phyloP scores from a whole-genome alignment of 2,797 vertebrate genomes.

The Enoplosus armatus region DNA sequence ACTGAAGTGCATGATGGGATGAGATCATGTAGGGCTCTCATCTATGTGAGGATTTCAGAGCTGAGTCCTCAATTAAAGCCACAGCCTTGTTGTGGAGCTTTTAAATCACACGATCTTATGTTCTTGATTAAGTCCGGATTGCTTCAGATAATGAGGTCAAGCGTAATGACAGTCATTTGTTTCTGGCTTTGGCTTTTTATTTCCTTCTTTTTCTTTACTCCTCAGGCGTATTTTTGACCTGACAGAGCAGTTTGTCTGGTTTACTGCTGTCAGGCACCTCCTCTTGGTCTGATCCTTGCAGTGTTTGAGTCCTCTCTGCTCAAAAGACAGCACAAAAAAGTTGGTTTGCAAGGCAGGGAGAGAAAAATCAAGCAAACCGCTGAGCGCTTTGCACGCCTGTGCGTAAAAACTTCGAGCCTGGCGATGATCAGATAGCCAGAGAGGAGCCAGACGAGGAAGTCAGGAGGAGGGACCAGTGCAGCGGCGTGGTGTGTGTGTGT shows the following conservation, averaged over 20 bases:
- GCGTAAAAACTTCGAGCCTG: conserved; percentile 10
- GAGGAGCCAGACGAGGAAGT: conserved; percentile 72
- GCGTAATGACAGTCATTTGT: background rate
- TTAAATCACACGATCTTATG: background rate
- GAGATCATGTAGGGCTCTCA: conserved; percentile 15
- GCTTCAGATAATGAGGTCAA: conserved; percentile 23
- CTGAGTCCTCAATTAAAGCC: conserved; percentile 11
- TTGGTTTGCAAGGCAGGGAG: background rate
- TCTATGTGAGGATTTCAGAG: conserved; percentile 19
- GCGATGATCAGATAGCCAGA: conserved; percentile 32
- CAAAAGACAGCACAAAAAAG: background rate
- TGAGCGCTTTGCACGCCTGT: conserved; percentile 14
- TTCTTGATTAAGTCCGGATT: conserved; percentile 3
- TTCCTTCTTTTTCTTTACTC: background rate
- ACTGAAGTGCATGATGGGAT: conserved; percentile 38
- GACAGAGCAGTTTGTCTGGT: conserved; percentile 1
- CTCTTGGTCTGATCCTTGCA: background rate
- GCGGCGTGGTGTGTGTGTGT: conserved; percentile 38
- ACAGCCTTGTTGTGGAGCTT: background rate
- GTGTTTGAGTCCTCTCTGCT: background rate
- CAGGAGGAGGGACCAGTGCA: conserved; percentile 68
- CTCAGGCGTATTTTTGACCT: background rate
- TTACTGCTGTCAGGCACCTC: conserved; percentile 13
- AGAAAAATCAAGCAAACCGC: background rate
- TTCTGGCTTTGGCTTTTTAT: background rate